phyloP scores from a whole-genome alignment of 2,113 vertebrate species.

The Rattus rattus region DNA sequence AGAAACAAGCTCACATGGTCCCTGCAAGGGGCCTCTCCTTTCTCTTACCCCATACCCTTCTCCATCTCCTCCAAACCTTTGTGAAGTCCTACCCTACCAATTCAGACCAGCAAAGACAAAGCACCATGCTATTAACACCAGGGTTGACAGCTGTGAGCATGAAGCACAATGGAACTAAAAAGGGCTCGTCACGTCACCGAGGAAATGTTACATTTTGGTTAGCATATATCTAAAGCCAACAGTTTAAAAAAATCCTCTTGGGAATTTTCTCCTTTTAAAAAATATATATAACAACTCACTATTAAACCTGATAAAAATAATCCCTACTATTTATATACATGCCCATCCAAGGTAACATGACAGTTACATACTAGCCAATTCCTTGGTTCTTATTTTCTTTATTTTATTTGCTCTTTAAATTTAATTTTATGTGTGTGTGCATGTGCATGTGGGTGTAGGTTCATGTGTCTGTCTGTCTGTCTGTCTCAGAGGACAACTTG shows the following conservation, averaged over 20 bases:
- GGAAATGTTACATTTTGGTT: slow-evolving; percentile 23
- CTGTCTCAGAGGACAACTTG: not conserved
- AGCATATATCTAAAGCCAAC: slow-evolving; percentile 10
- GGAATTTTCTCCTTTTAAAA: not conserved
- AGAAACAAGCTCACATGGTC: not conserved
- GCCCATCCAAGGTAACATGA: not conserved
- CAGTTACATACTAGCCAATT: not conserved
- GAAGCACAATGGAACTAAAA: slow-evolving; percentile 14
- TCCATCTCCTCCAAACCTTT: not conserved
- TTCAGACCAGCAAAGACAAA: not conserved
- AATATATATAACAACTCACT: not conserved
- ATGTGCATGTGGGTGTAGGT: not conserved
- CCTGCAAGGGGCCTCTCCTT: not conserved
- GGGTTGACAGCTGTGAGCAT: not conserved
- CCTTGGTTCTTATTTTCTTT: not conserved
- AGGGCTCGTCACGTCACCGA: not conserved
- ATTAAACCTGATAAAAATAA: not conserved
- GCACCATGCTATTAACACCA: not conserved
- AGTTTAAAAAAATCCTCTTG: not conserved
- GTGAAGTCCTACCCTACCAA: not conserved
- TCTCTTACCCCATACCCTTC: not conserved
- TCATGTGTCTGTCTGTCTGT: no score
- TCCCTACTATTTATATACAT: not conserved
- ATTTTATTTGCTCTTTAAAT: not conserved
- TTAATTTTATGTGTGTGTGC: not conserved